These are phyloP conservation scores for Lithosia quadra DNA, from an alignment of 2,888 invertebrate genomes.

Conservation along the genomic window DNA sequence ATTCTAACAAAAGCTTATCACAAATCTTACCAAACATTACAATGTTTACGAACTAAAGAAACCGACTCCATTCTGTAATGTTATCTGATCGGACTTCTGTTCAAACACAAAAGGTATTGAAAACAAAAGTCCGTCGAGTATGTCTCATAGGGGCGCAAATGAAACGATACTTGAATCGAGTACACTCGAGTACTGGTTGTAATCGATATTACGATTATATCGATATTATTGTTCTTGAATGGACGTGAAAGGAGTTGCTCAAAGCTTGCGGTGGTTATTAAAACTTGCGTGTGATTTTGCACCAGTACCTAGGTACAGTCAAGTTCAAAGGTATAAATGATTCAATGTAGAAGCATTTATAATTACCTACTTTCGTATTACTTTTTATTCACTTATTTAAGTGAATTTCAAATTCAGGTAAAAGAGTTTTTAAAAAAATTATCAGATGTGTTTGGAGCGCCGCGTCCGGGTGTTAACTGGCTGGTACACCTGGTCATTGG, in stretches of 20 bases:
- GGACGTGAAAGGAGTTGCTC: constrained; percentile 36
- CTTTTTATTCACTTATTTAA: background rate
- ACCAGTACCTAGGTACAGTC: background rate
- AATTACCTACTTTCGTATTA: background rate
- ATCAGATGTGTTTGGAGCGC: too few species aligned
- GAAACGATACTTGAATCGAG: constrained; percentile 57
- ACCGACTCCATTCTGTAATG: constrained; percentile 35
- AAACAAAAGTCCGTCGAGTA: constrained; percentile 40
- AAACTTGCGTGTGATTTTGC: constrained; percentile 36
- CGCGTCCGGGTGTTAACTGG: too few species aligned
- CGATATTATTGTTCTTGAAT: constrained; percentile 33
- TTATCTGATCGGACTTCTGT: constrained; percentile 42
- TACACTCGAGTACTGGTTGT: constrained; percentile 58
- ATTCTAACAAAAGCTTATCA: constrained; percentile 23
- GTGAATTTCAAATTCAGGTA: too few species aligned
- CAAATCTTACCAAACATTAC: constrained; percentile 43
- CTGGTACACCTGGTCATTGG: too few species aligned
- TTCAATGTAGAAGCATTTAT: too few species aligned
- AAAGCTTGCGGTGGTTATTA: constrained; percentile 30
- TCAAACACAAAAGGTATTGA: constrained; percentile 37
- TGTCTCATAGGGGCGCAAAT: constrained; percentile 36
- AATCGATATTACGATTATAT: constrained; percentile 75
- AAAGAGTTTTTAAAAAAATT: too few species aligned
- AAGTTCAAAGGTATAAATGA: background rate
- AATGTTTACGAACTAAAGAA: constrained; percentile 46